These are phyloP conservation scores for Drosophila multiciliata DNA, from an alignment of 2,888 invertebrate genomes.

Conservation along the genomic window DNA sequence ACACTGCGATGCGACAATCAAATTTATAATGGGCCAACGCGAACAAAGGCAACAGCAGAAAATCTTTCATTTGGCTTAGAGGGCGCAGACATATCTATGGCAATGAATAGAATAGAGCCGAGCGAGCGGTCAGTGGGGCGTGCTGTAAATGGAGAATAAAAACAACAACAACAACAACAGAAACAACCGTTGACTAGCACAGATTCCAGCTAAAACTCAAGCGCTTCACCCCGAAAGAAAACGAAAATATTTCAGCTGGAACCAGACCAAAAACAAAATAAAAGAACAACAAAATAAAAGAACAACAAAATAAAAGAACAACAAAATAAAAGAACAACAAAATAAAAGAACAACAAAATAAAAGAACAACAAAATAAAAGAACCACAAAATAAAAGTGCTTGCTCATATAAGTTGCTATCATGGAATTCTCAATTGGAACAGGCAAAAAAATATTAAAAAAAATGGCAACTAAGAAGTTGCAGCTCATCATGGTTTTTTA, in stretches of 20 bases:
- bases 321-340: conserved; percentile 1
- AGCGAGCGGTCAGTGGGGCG: conserved; percentile 40
- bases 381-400: conserved; percentile 19
- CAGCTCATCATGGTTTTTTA: conserved; percentile 19
- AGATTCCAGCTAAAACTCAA: conserved; percentile 49
- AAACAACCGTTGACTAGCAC: conserved; percentile 72
- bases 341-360: conserved; percentile 6
- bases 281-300: background rate
- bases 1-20: conserved; percentile 34
- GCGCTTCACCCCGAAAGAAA: conserved; percentile 55
- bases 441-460: conserved; percentile 9
- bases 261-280: conserved; percentile 34
- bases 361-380: background rate
- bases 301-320: conserved; percentile 13
- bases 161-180: conserved; percentile 20
- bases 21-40: conserved; percentile 39
- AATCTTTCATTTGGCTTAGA: conserved; percentile 25
- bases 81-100: conserved; percentile 22
- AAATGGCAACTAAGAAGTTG: conserved; percentile 26
- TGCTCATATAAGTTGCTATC: conserved; percentile 32
- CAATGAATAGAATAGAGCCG: conserved; percentile 11
- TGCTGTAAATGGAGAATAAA: conserved; percentile 22
- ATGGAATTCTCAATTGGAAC: conserved; percentile 48
- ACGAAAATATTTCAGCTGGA: conserved; percentile 76
- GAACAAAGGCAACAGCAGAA: conserved; percentile 34